Base-by-base conservation (phyloP, 2,797 vertebrate species). In the Fringilla coelebs region DNA sequence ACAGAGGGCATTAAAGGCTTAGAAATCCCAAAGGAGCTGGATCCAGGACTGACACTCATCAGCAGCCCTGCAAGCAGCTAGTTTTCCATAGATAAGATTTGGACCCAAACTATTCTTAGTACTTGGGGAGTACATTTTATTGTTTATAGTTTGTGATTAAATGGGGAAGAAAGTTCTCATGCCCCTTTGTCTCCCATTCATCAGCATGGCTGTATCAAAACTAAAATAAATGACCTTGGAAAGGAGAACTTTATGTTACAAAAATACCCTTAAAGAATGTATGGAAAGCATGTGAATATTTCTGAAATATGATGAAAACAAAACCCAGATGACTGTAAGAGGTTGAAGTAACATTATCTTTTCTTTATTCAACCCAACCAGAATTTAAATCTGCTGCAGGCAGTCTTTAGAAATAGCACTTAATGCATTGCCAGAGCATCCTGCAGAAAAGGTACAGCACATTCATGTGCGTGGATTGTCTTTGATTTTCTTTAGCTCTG, bases 221-320 rank as follows among this genome's bases (percentile, higher is more conserved):
- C 45, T 31, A 88, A 94, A 94, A 96, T 90, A 94, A 77, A 93
- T 89, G 60, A 94, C 89, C 91, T 91, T 58, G 76, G 71, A 68
- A 90, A 65, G 46, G n/a, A 60, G n/a, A 95, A 77, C 2, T 74
- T 71, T 36, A 43, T 82, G 49, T 80, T 87, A 71, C 57, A 91
- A 91, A 94, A 95, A 72, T 57, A 85, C 18, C 51, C 34, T 20
- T 49, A 41, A 36, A 41, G 38, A 43, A 89, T 80, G 24, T 55
- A 91, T 74, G 77, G 74, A 45, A 93, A 91, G 32, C 71, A 93
- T 90, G 73, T 34, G 63, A 81, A 41, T 93, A 63, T 85, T 82
- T 29, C 63, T 89, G 83, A 95, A 91, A 93, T 87, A 90, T 10
- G 65, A 89, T 77, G 54, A 90, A 94, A 94, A 94, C 91, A 96